These are phyloP conservation scores for Eucidaris tribuloides DNA, from an alignment of 35 echinoderm and acorn worm genomes.

Conservation along the genomic window DNA sequence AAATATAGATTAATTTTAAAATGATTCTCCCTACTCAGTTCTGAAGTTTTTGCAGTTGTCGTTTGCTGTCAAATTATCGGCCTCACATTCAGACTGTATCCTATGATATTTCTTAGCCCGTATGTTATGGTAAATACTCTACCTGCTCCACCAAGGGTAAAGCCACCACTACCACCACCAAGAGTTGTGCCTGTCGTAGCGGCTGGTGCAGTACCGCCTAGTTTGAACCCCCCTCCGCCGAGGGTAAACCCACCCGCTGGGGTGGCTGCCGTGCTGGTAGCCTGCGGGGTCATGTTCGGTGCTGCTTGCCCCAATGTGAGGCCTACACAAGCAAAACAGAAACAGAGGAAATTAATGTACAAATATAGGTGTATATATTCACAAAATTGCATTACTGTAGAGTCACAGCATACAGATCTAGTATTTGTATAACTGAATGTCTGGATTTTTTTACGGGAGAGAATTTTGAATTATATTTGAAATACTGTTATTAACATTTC, in stretches of 20 bases:
- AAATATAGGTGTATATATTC: background rate
- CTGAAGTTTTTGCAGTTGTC: background rate
- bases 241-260: slow-evolving; percentile 35
- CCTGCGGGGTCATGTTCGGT: background rate
- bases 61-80: too few species aligned
- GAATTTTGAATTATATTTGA: too few species aligned
- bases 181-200: background rate
- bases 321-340: background rate
- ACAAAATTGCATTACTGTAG: background rate
- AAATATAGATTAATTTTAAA: too few species aligned
- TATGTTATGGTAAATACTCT: background rate
- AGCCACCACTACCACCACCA: background rate
- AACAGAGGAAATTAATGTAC: background rate
- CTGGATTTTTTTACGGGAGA: background rate
- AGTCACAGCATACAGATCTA: background rate
- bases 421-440: background rate
- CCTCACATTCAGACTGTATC: too few species aligned
- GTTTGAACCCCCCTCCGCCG: background rate
- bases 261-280: slow-evolving; percentile 1
- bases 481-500: too few species aligned
- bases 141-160: background rate
- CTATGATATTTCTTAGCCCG: background rate
- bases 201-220: background rate
- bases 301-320: background rate
- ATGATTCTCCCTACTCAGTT: too few species aligned